Percentiles rank a stretch among this genome's conserved stretches.
These are phyloP conservation scores for Encarsia formosa DNA, from an alignment of 2,888 invertebrate genomes.

Conservation along the genomic window DNA sequence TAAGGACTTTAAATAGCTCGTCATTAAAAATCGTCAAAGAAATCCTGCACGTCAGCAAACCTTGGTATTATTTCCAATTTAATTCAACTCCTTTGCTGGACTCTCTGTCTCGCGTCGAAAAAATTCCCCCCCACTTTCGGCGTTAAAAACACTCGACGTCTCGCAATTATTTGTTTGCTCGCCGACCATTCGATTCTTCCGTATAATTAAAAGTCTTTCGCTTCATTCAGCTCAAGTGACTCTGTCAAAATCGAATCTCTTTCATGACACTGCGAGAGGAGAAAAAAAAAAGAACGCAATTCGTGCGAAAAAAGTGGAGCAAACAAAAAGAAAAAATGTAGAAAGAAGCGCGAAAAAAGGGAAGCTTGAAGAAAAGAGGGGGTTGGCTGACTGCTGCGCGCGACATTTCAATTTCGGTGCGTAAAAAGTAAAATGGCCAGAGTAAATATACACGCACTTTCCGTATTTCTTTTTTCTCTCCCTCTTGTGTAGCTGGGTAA, in stretches of 20 bases:
- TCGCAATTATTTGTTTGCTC: slow-evolving; percentile 9
- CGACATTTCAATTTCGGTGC: slow-evolving; percentile 34
- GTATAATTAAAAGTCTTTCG: slow-evolving; percentile 15
- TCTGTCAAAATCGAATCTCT: slow-evolving; percentile 1
- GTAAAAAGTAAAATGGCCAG: slow-evolving; percentile 31
- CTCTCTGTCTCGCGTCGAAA: no score
- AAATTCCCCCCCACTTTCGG: no score
- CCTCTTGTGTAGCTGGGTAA: no score
- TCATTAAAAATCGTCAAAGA: slow-evolving; percentile 1
- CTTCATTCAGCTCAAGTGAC: background rate
- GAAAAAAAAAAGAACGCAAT: background rate
- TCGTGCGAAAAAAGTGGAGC: background rate
- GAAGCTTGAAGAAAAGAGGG: background rate
- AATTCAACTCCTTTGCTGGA: no score
- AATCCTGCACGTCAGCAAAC: no score
- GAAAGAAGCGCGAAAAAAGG: background rate
- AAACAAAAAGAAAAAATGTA: background rate
- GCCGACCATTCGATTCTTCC: slow-evolving; percentile 9
- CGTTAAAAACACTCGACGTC: background rate
- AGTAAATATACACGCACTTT: background rate
- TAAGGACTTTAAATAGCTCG: background rate
- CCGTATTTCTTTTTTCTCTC: no score
- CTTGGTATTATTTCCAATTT: no score
- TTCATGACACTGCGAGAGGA: no score
- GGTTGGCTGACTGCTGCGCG: slow-evolving; percentile 21